Conservation (phyloP, 2,797 vertebrate genomes). For the Yasuhikotakia modesta region DNA sequence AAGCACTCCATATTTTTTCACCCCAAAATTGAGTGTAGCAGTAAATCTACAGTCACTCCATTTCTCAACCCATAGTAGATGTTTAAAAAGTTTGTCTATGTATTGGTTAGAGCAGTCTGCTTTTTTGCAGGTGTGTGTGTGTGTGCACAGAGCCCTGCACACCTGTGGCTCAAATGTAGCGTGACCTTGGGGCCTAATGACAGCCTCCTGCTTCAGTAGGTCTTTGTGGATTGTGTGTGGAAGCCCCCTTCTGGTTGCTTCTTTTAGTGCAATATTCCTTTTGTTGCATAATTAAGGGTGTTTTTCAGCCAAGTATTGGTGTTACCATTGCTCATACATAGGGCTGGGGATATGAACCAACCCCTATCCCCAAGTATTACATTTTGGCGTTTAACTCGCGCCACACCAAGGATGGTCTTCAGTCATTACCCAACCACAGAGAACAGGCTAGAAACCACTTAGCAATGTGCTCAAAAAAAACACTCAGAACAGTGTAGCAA, state of each 20-base stretch:
- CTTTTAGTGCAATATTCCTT: not conserved
- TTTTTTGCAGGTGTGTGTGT: slow-evolving; percentile 16
- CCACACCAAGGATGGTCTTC: not conserved
- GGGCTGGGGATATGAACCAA: not conserved
- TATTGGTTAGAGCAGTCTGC: slow-evolving; percentile 32
- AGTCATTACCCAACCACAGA: not conserved
- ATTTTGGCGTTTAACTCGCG: not conserved
- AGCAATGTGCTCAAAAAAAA: not conserved
- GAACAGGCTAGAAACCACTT: slow-evolving; percentile 7
- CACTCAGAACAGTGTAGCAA: not conserved
- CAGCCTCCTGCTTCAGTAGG: slow-evolving; percentile 8
- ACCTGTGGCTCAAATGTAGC: slow-evolving; percentile 38
- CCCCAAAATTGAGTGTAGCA: slow-evolving; percentile 32
- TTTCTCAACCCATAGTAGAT: slow-evolving; percentile 38
- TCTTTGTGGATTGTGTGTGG: slow-evolving; percentile 13
- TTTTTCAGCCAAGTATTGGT: slow-evolving; percentile 8
- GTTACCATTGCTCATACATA: not conserved
- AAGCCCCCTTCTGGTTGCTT: slow-evolving; percentile 31
- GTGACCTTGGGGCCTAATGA: slow-evolving; percentile 34
- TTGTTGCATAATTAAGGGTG: not conserved
- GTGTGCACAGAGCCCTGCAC: slow-evolving; percentile 14
- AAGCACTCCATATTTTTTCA: slow-evolving; percentile 15
- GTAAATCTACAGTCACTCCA: slow-evolving; percentile 23
- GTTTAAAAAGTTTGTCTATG: slow-evolving; percentile 11
- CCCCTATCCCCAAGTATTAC: not conserved